phyloP scores from a whole-genome alignment of 2,888 invertebrate genomes.

The Apomyelois bistriatella region DNA sequence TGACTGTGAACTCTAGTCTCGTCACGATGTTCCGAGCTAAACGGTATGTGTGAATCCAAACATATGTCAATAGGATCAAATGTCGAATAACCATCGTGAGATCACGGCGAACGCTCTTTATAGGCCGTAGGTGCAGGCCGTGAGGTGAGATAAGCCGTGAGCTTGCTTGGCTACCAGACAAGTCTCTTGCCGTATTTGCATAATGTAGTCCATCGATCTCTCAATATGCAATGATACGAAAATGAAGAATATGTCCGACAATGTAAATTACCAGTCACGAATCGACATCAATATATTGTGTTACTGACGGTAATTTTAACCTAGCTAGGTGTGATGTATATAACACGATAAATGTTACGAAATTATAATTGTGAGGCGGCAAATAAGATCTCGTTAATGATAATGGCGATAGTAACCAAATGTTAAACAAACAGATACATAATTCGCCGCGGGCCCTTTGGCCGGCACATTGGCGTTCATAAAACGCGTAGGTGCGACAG shows the following conservation, averaged over 20 bases:
- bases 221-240: slow-evolving; percentile 26
- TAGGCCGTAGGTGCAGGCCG: slow-evolving; percentile 34
- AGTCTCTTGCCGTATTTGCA: slow-evolving; percentile 34
- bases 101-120: slow-evolving; percentile 57
- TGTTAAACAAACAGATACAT: slow-evolving; percentile 62
- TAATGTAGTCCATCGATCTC: slow-evolving; percentile 26
- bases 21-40: slow-evolving; percentile 48
- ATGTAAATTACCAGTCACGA: neutral
- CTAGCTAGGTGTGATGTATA: neutral
- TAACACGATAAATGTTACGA: slow-evolving; percentile 10
- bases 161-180: slow-evolving; percentile 7
- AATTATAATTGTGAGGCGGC: slow-evolving; percentile 5
- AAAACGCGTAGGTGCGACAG: slow-evolving; percentile 66
- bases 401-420: slow-evolving; percentile 43
- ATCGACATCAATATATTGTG: no score
- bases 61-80: slow-evolving; percentile 57
- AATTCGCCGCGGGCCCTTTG: slow-evolving; percentile 60
- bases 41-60: slow-evolving; percentile 41
- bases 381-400: slow-evolving; percentile 53
- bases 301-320: no score
- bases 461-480: slow-evolving; percentile 45
- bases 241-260: neutral
- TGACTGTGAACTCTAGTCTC: slow-evolving; percentile 44
- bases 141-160: neutral
- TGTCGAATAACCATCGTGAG: slow-evolving; percentile 48